Evolutionary conservation across 2,797 vertebrate species (phyloP), one percentile per base, ranked within the genome.

Genomic region (Hypotaenidia philippensis): DNA sequence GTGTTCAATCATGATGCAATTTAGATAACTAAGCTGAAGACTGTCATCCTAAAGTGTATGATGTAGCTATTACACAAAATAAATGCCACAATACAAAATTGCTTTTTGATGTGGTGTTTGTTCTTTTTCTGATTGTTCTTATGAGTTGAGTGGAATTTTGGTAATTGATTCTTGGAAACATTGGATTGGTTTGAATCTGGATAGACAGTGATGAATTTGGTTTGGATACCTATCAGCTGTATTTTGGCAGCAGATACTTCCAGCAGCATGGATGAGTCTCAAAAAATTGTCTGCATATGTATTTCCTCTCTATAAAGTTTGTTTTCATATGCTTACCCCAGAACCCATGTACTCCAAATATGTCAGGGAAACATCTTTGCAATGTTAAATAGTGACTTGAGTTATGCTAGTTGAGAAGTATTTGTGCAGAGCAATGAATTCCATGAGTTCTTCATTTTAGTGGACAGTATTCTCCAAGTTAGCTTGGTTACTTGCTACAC

Each of bases 31-130:
- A 83, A 72, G 68, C 72, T 90, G 82, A 94, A 91, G 45, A 69
- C 56, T 94, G 84, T 83, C 82, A 87, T 87, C 50, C n/a, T 65
- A 10, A 90, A 85, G 65, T 40, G n/a, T 85, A 27, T 81, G 72
- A 69, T 76, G 87, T 59, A 80, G 92, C 94, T 87, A 92, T 93
- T 96, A 95, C 96, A 70, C 63, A 90, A 82, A 90, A 71, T 63
- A 92, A 93, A 75, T 71, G 72, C n/a, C 26, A 31, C 76, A 34
- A 61, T 94, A 88, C 94, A 76, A 71, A 95, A 96, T 63, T 85
- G 82, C 76, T 83, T 95, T 89, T 88, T 72, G 78, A 90, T 89
- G 50, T 78, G 75, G 36, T 86, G n/a, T 68, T 92, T 2, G 11
- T 93, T 89, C 32, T 44, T 74, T 86, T 86, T 87, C 26, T 55